A percentile compares a stretch with the other conserved stretches of the same genome.
Evolutionary conservation across 2,888 invertebrate species (phyloP).

Genomic region (Conops quadrifasciatus): DNA sequence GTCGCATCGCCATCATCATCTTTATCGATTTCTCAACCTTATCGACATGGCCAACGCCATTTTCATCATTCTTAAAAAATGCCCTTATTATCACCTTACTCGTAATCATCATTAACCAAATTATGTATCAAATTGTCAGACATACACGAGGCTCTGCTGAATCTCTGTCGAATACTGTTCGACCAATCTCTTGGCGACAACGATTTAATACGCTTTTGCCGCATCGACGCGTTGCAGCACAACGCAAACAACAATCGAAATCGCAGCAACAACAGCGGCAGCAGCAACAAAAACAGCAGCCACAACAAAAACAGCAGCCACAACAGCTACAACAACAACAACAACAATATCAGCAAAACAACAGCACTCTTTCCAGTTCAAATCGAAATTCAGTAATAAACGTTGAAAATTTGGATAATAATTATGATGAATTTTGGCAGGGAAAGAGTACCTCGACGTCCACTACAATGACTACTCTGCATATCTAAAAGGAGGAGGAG

Average conservation of each 20-base stretch:
- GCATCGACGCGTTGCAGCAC: not conserved
- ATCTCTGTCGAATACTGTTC: no score
- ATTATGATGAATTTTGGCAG: conserved; percentile 23
- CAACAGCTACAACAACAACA: conserved; percentile 23
- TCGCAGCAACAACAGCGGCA: conserved; percentile 10
- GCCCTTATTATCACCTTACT: no score
- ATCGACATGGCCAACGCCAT: no score
- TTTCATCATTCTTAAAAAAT: no score
- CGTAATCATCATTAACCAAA: no score
- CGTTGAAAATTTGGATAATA: conserved; percentile 44
- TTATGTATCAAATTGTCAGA: no score
- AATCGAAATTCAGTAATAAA: conserved; percentile 42
- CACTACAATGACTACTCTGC: conserved; percentile 51
- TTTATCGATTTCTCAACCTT: not conserved
- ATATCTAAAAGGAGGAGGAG: conserved; percentile 44
- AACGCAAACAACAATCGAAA: not conserved
- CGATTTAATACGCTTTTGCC: not conserved
- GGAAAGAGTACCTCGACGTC: conserved; percentile 44
- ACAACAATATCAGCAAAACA: conserved; percentile 51
- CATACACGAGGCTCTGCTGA: no score
- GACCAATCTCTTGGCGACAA: not conserved
- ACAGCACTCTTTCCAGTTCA: conserved; percentile 44
- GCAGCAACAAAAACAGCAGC: conserved; percentile 48
- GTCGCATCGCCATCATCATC: not conserved
- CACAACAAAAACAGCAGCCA: conserved; percentile 48